Base-by-base conservation (phyloP, 1,140 invertebrate species). In the Drosophila takahashii region DNA sequence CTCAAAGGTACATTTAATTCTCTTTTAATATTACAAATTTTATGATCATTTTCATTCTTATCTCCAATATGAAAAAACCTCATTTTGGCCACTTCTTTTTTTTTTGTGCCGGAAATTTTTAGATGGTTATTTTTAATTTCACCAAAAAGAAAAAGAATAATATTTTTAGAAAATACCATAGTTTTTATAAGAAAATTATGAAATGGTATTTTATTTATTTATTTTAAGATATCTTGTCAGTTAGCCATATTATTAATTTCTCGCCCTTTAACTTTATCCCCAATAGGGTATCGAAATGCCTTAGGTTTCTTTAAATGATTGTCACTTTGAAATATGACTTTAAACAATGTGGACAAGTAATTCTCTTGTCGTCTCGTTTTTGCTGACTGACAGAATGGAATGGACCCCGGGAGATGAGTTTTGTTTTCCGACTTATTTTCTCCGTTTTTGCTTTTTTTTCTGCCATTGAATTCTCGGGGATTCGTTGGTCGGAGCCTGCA, bases 271-370 rank as follows among this genome's bases (percentile, higher is more conserved):
- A 32, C 1, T 32, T 32, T 4, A 13, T 1, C 36, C 13, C 2
- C 8, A 10, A 13, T 7, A 48, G 58, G n/a, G 57, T 48, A 65
- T 48, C 8, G 2, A 10, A 54, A 32, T 41, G 8, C 3, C 11
- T 37, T 39, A 11, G 39, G 9, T 47, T 53, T 5, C 3, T 22
- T 56, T 36, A 15, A 16, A 16, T 58, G 29, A 66, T 81, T 81
- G 73, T 74, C 78, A 78, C 74, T 41, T 64, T 86, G 39, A 87
- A 81, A 76, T 76, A 83, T 83, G 83, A 83, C 79, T 65, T 65
- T 50, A 60, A 87, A 76, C 69, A 48, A 64, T 71, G 56, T 50
- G 64, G n/a, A 44, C 56, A 59, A 62, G 65, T 45, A 37, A 59
- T 56, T 57, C 56, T 58, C 48, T 77, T 72, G 61, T 56, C 58